Evolutionary conservation across 2,113 vertebrate genomes (phyloP).

Genomic region (Pseudorectes ferrugineus): DNA sequence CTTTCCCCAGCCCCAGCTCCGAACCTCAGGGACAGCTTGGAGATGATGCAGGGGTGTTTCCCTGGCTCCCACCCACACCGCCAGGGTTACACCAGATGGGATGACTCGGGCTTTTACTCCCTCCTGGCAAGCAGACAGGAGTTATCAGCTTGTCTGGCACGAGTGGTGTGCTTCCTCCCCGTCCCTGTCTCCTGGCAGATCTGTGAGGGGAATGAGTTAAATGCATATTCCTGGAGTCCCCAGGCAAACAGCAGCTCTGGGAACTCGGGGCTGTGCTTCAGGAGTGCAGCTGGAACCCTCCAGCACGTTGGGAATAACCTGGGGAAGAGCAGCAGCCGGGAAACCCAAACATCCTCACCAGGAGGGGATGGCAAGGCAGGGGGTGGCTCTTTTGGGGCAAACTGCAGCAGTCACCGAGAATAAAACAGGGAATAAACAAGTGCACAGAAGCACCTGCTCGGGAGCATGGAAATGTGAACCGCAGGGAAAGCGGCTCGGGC

Average conservation of each 20-base stretch:
- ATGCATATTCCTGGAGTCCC: not conserved
- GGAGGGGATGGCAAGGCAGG: not conserved
- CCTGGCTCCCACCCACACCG: not conserved
- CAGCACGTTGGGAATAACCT: fast-evolving
- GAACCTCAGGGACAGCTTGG: fast-evolving
- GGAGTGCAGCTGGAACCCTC: not conserved
- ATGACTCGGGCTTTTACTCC: not conserved
- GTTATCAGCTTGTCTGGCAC: not conserved
- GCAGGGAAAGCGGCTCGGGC: not conserved
- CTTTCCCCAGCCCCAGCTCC: not conserved
- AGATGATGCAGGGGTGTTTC: not conserved
- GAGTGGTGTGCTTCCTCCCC: fast-evolving
- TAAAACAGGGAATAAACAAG: not conserved
- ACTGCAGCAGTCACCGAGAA: not conserved
- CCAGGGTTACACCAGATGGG: not conserved
- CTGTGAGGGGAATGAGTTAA: fast-evolving
- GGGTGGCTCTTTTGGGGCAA: not conserved
- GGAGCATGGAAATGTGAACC: not conserved
- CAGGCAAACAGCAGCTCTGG: not conserved
- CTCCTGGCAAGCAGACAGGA: not conserved
- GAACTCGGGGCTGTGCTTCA: not conserved
- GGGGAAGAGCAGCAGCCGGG: not conserved
- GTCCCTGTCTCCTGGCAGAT: fast-evolving
- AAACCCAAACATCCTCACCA: not conserved
- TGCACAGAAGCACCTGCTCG: not conserved